Base-by-base conservation (phyloP, 2,888 invertebrate species). In the Lasioglossum morio region DNA sequence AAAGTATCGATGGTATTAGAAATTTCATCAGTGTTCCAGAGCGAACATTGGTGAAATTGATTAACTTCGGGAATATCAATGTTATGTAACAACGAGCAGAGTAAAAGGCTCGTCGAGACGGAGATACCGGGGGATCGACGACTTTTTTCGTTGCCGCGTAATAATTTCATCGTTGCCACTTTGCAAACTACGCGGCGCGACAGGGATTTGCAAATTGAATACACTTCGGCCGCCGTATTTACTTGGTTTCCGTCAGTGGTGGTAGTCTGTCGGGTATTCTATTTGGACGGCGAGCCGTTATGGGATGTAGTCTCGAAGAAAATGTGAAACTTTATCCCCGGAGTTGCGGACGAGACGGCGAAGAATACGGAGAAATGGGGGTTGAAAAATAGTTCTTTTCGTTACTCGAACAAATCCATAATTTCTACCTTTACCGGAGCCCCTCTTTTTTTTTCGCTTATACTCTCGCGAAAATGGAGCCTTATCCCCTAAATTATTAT, bases 121-220 rank as follows among this genome's bases (percentile, higher is more conserved):
- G 60, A 16, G 16, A 66, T 72, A 72, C 46, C 23, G 46, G 66
- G 66, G 30, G 19, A 30, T 46, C 19, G 27, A 5, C 40, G 37
- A 73, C n/a, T 70, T 75, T 75, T 43, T 76, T 74, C 48, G 27
- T 30, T 30, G 0, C 30, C 66, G 27, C 0, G 16, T 79, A 66
- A 66, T 66, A 82, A 75, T 78, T 57, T 72, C 40, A 48, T 76
- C 66, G 27, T 79, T 27, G 78, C 43, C 43, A 34, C 74, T 72
- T 78, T 72, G 69, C 30, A 57, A 76, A 84, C n/a, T 79, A 8
- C 16, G 19, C 43, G 19, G 16, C 34, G 48, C 74, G 75, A 34
- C 73, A 72, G 72, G 82, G 78, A 87, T 87, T 90, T 86, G 85
- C 81, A 92, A 92, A 92, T 92, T 90, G 89, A 91, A 91, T 91